Percentiles rank a stretch among this genome's conserved stretches.
Conservation (phyloP, 2,888 invertebrate species). For the Platycheirus albimanus region DNA sequence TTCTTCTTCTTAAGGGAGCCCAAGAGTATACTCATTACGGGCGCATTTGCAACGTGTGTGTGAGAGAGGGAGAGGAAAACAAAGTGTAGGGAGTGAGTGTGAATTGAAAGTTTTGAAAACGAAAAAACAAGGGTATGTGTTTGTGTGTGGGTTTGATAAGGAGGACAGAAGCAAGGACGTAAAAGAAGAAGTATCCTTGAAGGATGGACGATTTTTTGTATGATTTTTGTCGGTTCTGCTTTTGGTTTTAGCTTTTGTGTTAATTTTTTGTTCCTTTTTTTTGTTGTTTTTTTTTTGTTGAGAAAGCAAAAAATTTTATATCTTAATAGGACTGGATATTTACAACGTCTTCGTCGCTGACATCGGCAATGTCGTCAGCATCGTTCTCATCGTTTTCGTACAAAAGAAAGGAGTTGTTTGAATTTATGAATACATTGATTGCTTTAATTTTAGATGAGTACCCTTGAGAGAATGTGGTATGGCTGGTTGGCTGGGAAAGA, state of each 20-base stretch:
- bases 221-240: constrained; percentile 15
- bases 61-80: no score
- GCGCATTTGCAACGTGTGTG: constrained; percentile 56
- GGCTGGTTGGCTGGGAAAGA: constrained; percentile 3
- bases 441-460: constrained; percentile 62
- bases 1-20: constrained; percentile 27
- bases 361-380: not conserved
- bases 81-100: not conserved
- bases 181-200: constrained; percentile 20
- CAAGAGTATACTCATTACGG: constrained; percentile 64
- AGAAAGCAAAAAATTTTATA: constrained; percentile 15
- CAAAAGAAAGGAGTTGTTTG: constrained; percentile 10
- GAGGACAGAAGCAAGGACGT: constrained; percentile 46
- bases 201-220: constrained; percentile 37
- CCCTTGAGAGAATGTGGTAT: constrained; percentile 18
- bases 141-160: constrained; percentile 11
- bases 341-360: constrained; percentile 7
- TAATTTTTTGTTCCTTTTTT: constrained; percentile 8
- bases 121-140: not conserved
- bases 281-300: not conserved
- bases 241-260: constrained; percentile 37
- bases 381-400: constrained; percentile 1
- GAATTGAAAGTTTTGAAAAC: not conserved
- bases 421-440: constrained; percentile 70
- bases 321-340: constrained; percentile 46